Base-by-base conservation (phyloP, 2,113 vertebrate genomes). In the Actenoides hombroni region DNA sequence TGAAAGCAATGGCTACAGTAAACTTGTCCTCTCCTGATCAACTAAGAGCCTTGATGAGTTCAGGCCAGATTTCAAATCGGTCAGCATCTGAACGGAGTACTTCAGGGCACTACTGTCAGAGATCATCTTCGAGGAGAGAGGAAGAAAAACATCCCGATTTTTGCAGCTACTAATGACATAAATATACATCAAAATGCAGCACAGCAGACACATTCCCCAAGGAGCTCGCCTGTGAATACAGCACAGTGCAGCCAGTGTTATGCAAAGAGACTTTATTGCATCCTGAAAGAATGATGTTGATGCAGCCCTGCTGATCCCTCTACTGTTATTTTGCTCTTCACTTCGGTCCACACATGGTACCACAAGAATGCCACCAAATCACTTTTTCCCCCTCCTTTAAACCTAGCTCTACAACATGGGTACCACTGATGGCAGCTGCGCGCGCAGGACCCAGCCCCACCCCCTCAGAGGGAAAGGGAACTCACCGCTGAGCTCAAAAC, bases 21-120 rank as follows among this genome's bases (percentile, higher is more conserved):
- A 93, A 76, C 11, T 16, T 65, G 81, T 89, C 86, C 74, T 69
- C 37, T 77, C 74, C 68, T 69, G 89, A 92, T 90, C 92, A 92
- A 20, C 51, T 40, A 39, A 94, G 64, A 82, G 87, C 68, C 85
- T 82, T 70, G 71, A 94, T 74, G 64, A 96, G 78, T 77, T 53
- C 76, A 87, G 86, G 71, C 65, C 81, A 53, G 74, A 28, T 85
- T 86, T 94, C 74, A 88, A 85, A 60, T 6, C 39, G 70, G 65
- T 51, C 83, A 44, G 69, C 1, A 1, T 44, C n/a, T 49, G 60
- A 86, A 57, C 0, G 0, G 57, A 75, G 49, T 16, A 78, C 78
- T 92, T 25, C 48, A 31, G 80, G 73, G 77, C 79, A 74, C 68
- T 77, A 11, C 86, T 77, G 73, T 65, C 73, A 87, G 73, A 97